Evolutionary conservation across 2,888 invertebrate genomes (phyloP), one percentile per base, ranked within the genome.

Genomic region (Chrysomela aeneicollis): DNA sequence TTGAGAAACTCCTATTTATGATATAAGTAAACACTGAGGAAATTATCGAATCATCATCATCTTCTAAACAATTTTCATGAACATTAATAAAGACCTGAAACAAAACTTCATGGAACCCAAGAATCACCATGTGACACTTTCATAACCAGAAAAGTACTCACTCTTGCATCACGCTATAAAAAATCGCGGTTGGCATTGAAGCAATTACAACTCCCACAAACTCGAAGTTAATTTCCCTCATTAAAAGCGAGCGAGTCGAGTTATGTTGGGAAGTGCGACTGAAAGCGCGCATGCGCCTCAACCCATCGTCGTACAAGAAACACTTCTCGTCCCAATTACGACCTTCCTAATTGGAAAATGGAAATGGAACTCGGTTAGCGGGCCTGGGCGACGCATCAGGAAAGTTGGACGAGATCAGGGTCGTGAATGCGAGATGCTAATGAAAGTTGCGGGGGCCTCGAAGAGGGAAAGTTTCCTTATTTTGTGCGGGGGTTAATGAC

Each of bases 391-490:
- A 81, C 80, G 78, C n/a, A n/a, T n/a, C n/a, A n/a, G n/a, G 76
- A 80, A 79, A 79, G 79, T 81, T 81, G 81, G 80, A 80, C 80
- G 78, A 81, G 81, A 81, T 81, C 81, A 80, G 80, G 80, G 78
- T 77, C 77, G 63, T 71, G 54, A 35, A 42, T 42, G 42, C 32
- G 42, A 42, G 42, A 17, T 67, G 72, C 76, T 78, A 78, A 79
- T 79, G 78, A 78, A 79, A 79, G 76, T 78, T 77, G 12, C 42
- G 42, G 42, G 6, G 4, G 42, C 42, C 10, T n/a, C n/a, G n/a
- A 15, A n/a, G 70, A 76, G 76, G 75, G 76, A 77, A 78, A 78
- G 78, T 78, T 79, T 42, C 42, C 42, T 42, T 42, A 15, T 42
- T 42, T 42, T 42, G 3, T 6, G 12, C 6, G 75, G 70, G 71